Base-by-base conservation (phyloP, 2,888 invertebrate genomes). In the Synergus japonicus region DNA sequence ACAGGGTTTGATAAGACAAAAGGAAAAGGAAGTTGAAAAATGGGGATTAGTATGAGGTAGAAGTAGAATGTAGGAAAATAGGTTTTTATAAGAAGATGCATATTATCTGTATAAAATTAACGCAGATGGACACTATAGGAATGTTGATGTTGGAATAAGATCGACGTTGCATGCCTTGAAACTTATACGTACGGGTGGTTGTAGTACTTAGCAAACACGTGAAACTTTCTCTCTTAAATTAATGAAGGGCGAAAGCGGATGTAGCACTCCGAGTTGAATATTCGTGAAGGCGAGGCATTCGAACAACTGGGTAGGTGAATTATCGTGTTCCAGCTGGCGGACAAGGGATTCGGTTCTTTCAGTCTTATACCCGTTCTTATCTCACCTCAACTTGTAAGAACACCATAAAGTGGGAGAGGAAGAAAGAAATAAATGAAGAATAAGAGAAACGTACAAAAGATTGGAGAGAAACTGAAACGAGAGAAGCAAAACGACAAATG, bases 301-400 rank as follows among this genome's bases (percentile, higher is more conserved):
- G 69, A 73, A 73, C 69, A 73, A 73, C 69, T 49, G 69, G 46
- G 69, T 46, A 49, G 69, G 69, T 73, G 69, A 73, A 73, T 73
- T 73, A 73, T 73, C 69, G 54, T 73, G 69, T 73, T 54, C 37
- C 69, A 73, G 49, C 69, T 37, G 46, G 69, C 54, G 10, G 69
- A 73, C 69, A 73, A 49, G 69, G 69, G 69, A 54, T 73, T 73
- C 37, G 49, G 54, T 73, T 73, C 54, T 73, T 73, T 54, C 49
- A 73, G 54, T 54, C 37, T 9, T 37, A 49, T 73, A 73, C n/a
- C 22, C 54, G 49, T 49, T 73, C 69, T 73, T 73, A 73, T 73
- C 69, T 73, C 49, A 49, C 54, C 69, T 15, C 54, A 29, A 22
- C 49, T 49, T 37, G 37, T n/a, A 49, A 22, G 37, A 73, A 49